Evolutionary conservation across 2,888 invertebrate species (phyloP).

Genomic region (Apocheima hispidaria): DNA sequence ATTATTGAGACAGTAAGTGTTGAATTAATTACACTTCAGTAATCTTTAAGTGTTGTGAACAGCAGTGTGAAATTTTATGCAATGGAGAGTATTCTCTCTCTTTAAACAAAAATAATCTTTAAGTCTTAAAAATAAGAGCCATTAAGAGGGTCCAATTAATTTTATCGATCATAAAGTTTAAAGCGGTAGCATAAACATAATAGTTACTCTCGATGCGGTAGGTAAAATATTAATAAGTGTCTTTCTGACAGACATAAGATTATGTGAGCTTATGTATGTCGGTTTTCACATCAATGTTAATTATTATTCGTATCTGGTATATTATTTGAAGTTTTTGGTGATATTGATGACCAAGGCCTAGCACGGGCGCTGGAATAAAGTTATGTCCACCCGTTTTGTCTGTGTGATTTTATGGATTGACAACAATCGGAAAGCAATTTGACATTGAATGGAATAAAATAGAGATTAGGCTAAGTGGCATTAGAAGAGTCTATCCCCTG

Average conservation of each 20-base stretch:
- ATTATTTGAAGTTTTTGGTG: too few relatives aligned
- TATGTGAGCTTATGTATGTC: background rate
- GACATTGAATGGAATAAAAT: too few relatives aligned
- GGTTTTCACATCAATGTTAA: background rate
- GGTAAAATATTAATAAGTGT: constrained; percentile 27
- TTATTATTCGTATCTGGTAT: too few relatives aligned
- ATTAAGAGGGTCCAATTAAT: background rate
- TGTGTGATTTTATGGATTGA: too few relatives aligned
- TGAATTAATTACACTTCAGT: constrained; percentile 43
- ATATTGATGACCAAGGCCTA: too few relatives aligned
- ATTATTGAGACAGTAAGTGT: constrained; percentile 44
- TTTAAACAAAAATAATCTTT: background rate
- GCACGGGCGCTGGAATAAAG: too few relatives aligned
- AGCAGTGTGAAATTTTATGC: constrained; percentile 1
- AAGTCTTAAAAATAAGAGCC: constrained; percentile 8
- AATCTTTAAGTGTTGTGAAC: constrained; percentile 36
- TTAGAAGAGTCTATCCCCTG: too few relatives aligned
- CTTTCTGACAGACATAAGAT: constrained; percentile 19
- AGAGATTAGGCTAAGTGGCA: too few relatives aligned
- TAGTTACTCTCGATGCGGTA: constrained; percentile 36
- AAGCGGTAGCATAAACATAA: constrained; percentile 28
- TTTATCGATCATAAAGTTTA: constrained; percentile 25
- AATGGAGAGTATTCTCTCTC: background rate
- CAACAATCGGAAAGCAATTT: too few relatives aligned
- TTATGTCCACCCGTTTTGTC: too few relatives aligned